These are phyloP conservation scores for Gymnosoma rotundatum DNA, from an alignment of 2,888 invertebrate species.

Conservation along the genomic window DNA sequence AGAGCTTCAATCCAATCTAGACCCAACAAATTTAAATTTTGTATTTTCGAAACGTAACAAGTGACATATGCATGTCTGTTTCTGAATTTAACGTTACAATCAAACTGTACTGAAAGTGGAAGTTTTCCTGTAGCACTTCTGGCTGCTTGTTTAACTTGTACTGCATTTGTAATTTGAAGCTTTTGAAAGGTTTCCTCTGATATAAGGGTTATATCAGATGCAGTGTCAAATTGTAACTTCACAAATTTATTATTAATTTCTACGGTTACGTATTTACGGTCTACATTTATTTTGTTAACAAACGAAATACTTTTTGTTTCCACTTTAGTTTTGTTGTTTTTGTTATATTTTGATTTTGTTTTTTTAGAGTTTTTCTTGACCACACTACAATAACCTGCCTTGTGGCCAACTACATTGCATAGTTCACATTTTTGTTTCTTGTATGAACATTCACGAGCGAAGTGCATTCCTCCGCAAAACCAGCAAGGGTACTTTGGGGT, in stretches of 20 bases:
- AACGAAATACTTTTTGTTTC: neutral
- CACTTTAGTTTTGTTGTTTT: neutral
- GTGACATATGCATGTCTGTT: neutral
- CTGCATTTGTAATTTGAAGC: neutral
- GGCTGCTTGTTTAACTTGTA: neutral
- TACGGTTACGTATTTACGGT: neutral
- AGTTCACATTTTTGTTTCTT: no score
- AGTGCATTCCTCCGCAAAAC: no score
- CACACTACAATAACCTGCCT: no score
- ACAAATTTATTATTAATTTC: neutral
- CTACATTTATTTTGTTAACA: neutral
- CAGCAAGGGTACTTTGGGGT: no score
- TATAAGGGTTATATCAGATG: neutral
- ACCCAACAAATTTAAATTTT: no score
- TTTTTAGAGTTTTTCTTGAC: no score
- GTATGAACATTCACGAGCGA: no score
- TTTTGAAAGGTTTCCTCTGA: neutral
- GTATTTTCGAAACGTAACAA: neutral
- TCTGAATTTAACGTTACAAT: neutral
- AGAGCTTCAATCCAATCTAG: no score
- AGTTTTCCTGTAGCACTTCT: neutral
- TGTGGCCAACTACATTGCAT: no score
- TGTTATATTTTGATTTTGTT: neutral
- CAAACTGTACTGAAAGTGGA: neutral
- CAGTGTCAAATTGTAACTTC: neutral